Conservation (phyloP, 2,888 invertebrate species). For the Orthonevra nobilis region DNA sequence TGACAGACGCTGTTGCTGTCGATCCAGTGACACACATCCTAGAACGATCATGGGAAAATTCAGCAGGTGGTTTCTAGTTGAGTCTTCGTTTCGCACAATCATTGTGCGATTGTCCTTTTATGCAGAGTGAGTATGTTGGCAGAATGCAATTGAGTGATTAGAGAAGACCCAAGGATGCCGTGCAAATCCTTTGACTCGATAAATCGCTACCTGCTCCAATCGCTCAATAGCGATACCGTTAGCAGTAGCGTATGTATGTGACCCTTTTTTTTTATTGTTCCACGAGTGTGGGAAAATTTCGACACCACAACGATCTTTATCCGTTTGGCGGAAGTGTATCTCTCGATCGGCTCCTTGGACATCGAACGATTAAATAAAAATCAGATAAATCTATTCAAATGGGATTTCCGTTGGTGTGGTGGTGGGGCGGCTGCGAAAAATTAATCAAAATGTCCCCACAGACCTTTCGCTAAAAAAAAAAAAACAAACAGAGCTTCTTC, state of each 20-base stretch:
- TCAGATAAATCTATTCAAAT: slow-evolving; percentile 57
- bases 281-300: background rate
- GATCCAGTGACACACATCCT: slow-evolving; percentile 34
- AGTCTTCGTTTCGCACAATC: slow-evolving; percentile 42
- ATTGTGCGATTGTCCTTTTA: slow-evolving; percentile 67
- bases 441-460: slow-evolving; percentile 71
- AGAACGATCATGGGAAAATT: slow-evolving; percentile 64
- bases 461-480: background rate
- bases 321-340: slow-evolving; percentile 55
- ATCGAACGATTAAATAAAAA: slow-evolving; percentile 56
- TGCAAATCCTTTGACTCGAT: slow-evolving; percentile 42
- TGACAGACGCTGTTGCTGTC: slow-evolving; percentile 38
- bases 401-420: slow-evolving; percentile 53
- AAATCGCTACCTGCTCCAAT: slow-evolving; percentile 33
- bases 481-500: slow-evolving; percentile 14
- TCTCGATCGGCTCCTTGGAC: slow-evolving; percentile 67
- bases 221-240: slow-evolving; percentile 58
- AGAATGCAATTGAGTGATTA: slow-evolving; percentile 63
- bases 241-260: slow-evolving; percentile 31
- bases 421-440: slow-evolving; percentile 71
- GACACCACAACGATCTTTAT: slow-evolving; percentile 40
- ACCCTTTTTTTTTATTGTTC: slow-evolving; percentile 37
- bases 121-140: too few relatives aligned
- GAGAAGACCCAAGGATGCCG: slow-evolving; percentile 12
- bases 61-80: slow-evolving; percentile 63